Percentiles rank a stretch among this genome's conserved stretches.
Evolutionary conservation across 2,888 invertebrate genomes (phyloP).

Genomic region (Brassicogethes aeneus): DNA sequence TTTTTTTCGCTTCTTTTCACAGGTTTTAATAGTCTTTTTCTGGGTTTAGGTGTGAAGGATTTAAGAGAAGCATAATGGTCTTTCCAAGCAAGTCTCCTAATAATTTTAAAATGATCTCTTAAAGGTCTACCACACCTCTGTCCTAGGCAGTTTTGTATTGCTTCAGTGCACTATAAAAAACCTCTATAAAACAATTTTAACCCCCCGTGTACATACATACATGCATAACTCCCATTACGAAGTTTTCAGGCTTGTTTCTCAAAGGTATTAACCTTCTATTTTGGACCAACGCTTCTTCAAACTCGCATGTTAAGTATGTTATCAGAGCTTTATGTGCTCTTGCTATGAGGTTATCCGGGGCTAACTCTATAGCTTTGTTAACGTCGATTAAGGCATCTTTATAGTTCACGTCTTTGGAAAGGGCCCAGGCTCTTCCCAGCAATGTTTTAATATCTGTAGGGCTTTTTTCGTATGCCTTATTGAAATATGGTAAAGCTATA

Average conservation of each 20-base stretch:
- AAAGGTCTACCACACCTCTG: constrained; percentile 35
- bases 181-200: no score
- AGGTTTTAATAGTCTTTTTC: neutral
- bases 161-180: constrained; percentile 33
- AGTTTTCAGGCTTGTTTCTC: constrained; percentile 36
- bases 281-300: constrained; percentile 35
- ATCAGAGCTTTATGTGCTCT: constrained; percentile 33
- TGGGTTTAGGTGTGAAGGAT: constrained; percentile 17
- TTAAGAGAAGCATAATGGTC: constrained; percentile 28
- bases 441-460: constrained; percentile 45
- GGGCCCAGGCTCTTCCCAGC: constrained; percentile 46
- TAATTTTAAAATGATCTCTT: constrained; percentile 37
- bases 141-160: constrained; percentile 37
- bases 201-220: no score
- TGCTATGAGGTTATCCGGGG: constrained; percentile 30
- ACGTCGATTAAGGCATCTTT: constrained; percentile 46
- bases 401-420: constrained; percentile 48
- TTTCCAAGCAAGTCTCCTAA: constrained; percentile 36
- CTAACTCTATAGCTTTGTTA: constrained; percentile 37
- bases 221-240: constrained; percentile 22
- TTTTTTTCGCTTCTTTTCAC: neutral
- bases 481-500: constrained; percentile 20
- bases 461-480: constrained; percentile 29
- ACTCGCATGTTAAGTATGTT: constrained; percentile 36
- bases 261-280: constrained; percentile 27